These are phyloP conservation scores for Steinernema khuongi DNA, from an alignment of 1,140 invertebrate genomes.

Conservation along the genomic window DNA sequence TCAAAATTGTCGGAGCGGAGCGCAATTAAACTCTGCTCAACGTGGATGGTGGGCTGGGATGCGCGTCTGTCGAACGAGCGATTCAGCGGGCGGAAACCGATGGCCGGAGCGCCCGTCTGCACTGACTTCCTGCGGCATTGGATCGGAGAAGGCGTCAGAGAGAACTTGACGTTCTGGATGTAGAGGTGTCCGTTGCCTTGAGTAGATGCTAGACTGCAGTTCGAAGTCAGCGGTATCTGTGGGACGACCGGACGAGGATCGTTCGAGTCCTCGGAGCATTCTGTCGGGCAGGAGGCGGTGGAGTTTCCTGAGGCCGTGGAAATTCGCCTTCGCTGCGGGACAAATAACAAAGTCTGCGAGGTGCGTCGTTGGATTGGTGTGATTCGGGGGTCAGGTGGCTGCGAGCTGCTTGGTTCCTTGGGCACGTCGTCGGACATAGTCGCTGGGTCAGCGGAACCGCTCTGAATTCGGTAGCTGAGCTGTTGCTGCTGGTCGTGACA, in stretches of 20 bases:
- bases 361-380: conserved; percentile 29
- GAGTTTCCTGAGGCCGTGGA: conserved; percentile 49
- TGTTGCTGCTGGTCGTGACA: background rate
- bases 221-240: conserved; percentile 20
- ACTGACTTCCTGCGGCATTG: conserved; percentile 43
- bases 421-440: background rate
- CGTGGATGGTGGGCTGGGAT: conserved; percentile 36
- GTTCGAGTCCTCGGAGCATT: conserved; percentile 35
- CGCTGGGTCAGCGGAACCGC: background rate
- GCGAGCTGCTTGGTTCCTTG: background rate
- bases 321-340: conserved; percentile 49
- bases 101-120: conserved; percentile 51
- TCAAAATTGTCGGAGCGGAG: conserved; percentile 19
- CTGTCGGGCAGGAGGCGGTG: conserved; percentile 50
- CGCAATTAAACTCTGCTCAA: conserved; percentile 29
- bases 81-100: conserved; percentile 48
- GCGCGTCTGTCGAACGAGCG: conserved; percentile 33
- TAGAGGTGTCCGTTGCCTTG: conserved; percentile 3
- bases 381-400: background rate
- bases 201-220: background rate
- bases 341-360: conserved; percentile 51
- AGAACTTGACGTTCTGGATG: conserved; percentile 21
- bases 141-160: conserved; percentile 28
- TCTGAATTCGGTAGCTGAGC: background rate
- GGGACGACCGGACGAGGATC: conserved; percentile 16